Evolutionary conservation across 2,888 invertebrate species (phyloP).

Genomic region (Acleris sparsana): DNA sequence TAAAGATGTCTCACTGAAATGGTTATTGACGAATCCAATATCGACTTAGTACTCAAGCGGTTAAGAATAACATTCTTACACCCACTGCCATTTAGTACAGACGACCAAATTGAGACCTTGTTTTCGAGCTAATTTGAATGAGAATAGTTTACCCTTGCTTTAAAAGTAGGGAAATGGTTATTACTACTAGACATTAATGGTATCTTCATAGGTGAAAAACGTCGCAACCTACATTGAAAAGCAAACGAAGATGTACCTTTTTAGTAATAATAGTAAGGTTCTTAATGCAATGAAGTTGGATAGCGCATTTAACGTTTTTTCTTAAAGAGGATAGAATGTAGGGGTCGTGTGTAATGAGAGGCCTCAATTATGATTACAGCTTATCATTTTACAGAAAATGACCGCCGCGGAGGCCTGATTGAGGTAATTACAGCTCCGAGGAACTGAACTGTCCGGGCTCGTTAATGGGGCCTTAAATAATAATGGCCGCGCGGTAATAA

Average conservation of each 20-base stretch:
- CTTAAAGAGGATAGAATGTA: neutral
- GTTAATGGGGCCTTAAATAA: neutral
- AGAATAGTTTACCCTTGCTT: neutral
- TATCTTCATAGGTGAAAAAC: too few species aligned
- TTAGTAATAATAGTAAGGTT: too few species aligned
- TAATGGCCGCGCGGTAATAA: neutral
- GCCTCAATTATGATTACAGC: constrained; percentile 17
- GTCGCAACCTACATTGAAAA: too few species aligned
- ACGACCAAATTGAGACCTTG: neutral
- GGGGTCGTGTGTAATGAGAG: constrained; percentile 14
- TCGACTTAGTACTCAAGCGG: too few species aligned
- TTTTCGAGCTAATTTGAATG: neutral
- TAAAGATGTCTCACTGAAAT: too few species aligned
- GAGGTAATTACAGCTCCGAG: constrained; percentile 11
- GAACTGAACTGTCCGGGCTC: constrained; percentile 2
- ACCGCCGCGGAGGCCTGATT: constrained; percentile 13
- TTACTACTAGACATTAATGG: constrained; percentile 2
- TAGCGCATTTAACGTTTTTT: too few species aligned
- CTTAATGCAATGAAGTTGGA: too few species aligned
- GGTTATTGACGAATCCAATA: too few species aligned
- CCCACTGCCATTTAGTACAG: too few species aligned
- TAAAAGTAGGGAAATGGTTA: constrained; percentile 5
- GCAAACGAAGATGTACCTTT: too few species aligned
- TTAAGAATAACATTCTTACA: too few species aligned
- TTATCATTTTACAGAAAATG: constrained; percentile 23